Evolutionary conservation across 2,797 vertebrate genomes (phyloP), one percentile per base, ranked within the genome.

Genomic region (Cirrhinus mrigala): DNA sequence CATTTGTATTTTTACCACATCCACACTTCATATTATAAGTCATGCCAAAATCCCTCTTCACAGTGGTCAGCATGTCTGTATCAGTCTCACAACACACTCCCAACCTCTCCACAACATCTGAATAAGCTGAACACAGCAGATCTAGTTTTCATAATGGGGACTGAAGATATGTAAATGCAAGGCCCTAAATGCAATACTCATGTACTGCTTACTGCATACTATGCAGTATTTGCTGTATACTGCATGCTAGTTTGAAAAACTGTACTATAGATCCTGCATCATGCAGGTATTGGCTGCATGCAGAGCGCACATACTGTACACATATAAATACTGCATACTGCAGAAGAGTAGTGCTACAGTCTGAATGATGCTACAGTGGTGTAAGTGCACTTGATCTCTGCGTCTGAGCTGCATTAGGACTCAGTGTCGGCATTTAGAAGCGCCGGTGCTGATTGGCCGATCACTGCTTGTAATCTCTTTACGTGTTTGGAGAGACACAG

Each of bases 391-490:
- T 74, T 86, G 82, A 62, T 85, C 27, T 77, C 74, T 40, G 78
- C 1, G 75, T 48, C 78, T 77, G 50, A 69, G 64, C 77, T 81
- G 77, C 37, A 77, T 79, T 79, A 74, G 60, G 22, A 74, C 40
- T 74, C 58, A 44, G 64, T 40, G 83, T 79, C 68, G 37, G 78
- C 60, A 58, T 87, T 87, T 83, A 70, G 83, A 84, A 68, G 7
- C 20, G 29, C 48, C 50, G 10, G 1, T 74, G 81, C 86, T 84
- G 60, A 87, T 81, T 84, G 77, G 82, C 50, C 76, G 52, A 48
- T 84, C 60, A 87, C 82, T 24, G 86, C 33, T 48, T 44, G 54
- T 85, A 85, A 87, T 87, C 78, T 70, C 48, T 68, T 70, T 81
- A 77, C 33, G 33, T 46, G 40, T 54, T 69, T 37, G 40, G 40